phyloP scores from a whole-genome alignment of 2,113 vertebrate genomes.

The Sigmodon hispidus region DNA sequence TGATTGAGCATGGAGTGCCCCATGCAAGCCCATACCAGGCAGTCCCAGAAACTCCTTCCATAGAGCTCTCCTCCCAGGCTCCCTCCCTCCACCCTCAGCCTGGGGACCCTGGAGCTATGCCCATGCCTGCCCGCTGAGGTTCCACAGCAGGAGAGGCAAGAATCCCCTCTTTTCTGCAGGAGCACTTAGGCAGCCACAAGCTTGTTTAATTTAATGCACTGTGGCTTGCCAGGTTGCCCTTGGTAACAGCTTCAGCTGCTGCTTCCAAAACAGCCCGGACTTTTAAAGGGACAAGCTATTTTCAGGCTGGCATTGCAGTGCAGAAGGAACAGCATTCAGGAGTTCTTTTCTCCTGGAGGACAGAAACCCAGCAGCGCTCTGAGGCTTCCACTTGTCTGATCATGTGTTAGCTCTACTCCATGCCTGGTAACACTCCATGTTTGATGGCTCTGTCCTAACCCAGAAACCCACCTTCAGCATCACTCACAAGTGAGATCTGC shows the following conservation, averaged over 20 bases:
- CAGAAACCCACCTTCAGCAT: neutral
- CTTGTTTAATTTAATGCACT: constrained; percentile 74
- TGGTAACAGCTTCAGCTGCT: constrained; percentile 70
- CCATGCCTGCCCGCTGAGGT: neutral
- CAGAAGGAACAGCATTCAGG: neutral
- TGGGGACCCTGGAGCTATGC: constrained; percentile 7
- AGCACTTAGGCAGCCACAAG: constrained; percentile 47
- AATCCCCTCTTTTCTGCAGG: neutral
- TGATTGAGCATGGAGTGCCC: neutral
- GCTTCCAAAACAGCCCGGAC: constrained; percentile 53
- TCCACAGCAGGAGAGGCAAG: constrained; percentile 25
- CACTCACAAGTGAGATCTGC: neutral
- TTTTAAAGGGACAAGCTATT: constrained; percentile 74
- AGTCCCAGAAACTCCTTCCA: neutral
- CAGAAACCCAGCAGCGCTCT: neutral
- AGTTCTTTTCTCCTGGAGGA: neutral
- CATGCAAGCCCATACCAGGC: neutral
- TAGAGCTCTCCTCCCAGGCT: neutral
- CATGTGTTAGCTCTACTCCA: neutral
- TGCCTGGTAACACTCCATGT: no score
- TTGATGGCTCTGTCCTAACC: neutral
- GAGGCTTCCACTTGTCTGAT: neutral
- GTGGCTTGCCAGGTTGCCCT: constrained; percentile 73
- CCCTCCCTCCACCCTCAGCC: neutral
- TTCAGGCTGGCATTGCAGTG: neutral